These are phyloP conservation scores for Eupithecia pulchellata DNA, from an alignment of 2,888 invertebrate genomes.

Conservation along the genomic window DNA sequence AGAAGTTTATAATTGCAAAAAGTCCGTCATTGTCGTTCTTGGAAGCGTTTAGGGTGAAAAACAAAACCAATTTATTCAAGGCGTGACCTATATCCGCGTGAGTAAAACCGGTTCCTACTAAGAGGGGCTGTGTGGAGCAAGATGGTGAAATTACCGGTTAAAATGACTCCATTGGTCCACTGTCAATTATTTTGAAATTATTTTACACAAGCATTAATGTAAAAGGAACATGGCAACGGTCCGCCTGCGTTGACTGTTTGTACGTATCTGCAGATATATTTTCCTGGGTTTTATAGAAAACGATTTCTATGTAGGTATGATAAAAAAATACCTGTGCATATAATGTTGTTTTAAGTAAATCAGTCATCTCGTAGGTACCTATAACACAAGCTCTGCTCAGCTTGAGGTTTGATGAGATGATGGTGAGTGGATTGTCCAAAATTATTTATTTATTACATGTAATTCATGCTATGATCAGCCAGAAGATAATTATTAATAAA, in stretches of 20 bases:
- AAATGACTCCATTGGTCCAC: not conserved
- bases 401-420: too few relatives aligned
- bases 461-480: too few relatives aligned
- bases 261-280: too few relatives aligned
- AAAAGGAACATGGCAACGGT: not conserved
- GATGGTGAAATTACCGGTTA: not conserved
- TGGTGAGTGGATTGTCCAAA: too few relatives aligned
- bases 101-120: not conserved
- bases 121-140: conserved; percentile 1
- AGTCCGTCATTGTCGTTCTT: conserved; percentile 36
- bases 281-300: too few relatives aligned
- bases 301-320: too few relatives aligned
- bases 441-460: too few relatives aligned
- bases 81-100: conserved; percentile 41
- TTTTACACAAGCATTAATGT: not conserved
- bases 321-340: too few relatives aligned
- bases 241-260: too few relatives aligned
- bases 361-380: too few relatives aligned
- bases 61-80: conserved; percentile 44
- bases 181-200: not conserved
- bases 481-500: not conserved
- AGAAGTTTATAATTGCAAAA: conserved; percentile 40
- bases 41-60: conserved; percentile 39
- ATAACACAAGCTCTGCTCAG: too few relatives aligned
- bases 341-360: too few relatives aligned